Evolutionary conservation across 2,797 vertebrate species (phyloP).

Genomic region (Ctenopoma kingsleyae): DNA sequence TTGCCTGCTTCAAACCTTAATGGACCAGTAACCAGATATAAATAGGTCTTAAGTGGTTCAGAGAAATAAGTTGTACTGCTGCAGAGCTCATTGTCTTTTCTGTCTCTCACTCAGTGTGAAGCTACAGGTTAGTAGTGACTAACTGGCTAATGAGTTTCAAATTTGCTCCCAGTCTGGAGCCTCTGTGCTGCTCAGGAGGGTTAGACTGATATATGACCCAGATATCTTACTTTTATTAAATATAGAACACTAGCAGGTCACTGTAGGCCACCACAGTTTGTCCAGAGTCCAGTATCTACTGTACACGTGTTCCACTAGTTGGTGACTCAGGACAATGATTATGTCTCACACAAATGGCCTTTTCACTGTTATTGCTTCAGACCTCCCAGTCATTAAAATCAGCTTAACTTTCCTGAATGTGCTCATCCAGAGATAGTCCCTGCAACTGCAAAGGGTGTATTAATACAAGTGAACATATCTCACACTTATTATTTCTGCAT

Average conservation of each 20-base stretch:
- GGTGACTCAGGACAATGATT: not conserved
- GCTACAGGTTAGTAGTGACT: slow-evolving; percentile 56
- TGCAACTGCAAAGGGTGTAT: not conserved
- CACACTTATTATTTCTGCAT: not conserved
- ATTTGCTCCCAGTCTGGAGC: slow-evolving; percentile 1
- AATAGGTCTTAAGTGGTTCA: slow-evolving; percentile 23
- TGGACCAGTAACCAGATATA: slow-evolving; percentile 11
- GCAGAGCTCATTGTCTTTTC: slow-evolving; percentile 36
- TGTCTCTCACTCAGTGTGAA: slow-evolving; percentile 33
- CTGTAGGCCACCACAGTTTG: not conserved
- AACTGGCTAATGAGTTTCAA: slow-evolving; percentile 45
- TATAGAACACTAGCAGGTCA: not conserved
- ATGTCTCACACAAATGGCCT: not conserved
- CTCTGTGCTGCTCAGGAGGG: slow-evolving; percentile 11
- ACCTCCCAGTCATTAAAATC: not conserved
- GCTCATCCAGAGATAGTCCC: not conserved
- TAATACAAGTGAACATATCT: slow-evolving; percentile 1
- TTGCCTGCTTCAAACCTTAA: not conserved
- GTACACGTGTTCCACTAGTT: not conserved
- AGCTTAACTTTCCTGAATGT: not conserved
- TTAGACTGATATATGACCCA: not conserved
- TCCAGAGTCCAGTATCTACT: not conserved
- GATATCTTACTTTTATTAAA: slow-evolving; percentile 24
- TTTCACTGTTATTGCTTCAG: not conserved
- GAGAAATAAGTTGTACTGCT: slow-evolving; percentile 7